Percentiles rank a stretch among this genome's conserved stretches.
These are phyloP conservation scores for Acanthurus leucopareius DNA, from an alignment of 2,797 vertebrate genomes.

Conservation along the genomic window DNA sequence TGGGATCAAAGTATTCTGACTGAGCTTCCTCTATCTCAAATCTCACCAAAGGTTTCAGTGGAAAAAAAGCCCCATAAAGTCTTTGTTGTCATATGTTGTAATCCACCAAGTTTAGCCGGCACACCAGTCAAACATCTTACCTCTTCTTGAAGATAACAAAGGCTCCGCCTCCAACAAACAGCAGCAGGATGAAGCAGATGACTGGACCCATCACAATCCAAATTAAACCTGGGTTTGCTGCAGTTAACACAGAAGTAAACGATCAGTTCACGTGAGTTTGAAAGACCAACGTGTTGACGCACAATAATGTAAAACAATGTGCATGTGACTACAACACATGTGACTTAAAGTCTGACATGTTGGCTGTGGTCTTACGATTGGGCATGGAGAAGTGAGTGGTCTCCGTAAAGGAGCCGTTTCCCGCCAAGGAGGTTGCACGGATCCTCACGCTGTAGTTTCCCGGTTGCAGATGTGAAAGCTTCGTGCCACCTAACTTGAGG, in stretches of 20 bases:
- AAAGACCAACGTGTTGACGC: not conserved
- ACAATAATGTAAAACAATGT: not conserved
- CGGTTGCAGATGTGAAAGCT: slow-evolving; percentile 88
- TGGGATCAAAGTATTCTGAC: not conserved
- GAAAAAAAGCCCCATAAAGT: not conserved
- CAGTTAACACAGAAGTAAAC: slow-evolving; percentile 37
- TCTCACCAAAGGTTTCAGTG: not conserved
- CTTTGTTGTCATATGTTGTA: not conserved
- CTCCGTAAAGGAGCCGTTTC: slow-evolving; percentile 96
- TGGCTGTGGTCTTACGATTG: slow-evolving; percentile 87
- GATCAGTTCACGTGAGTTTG: slow-evolving; percentile 15
- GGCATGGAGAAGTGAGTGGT: slow-evolving; percentile 91
- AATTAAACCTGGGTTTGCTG: slow-evolving; percentile 86
- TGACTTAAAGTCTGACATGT: not conserved
- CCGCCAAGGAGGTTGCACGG: slow-evolving; percentile 95
- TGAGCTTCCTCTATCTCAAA: not conserved
- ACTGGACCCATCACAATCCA: slow-evolving; percentile 92
- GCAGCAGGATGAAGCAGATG: slow-evolving; percentile 89
- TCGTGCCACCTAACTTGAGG: slow-evolving; percentile 86
- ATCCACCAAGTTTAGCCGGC: not conserved
- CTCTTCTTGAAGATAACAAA: slow-evolving; percentile 92
- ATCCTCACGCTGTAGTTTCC: slow-evolving; percentile 96
- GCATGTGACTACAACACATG: not conserved
- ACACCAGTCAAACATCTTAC: slow-evolving; percentile 76
- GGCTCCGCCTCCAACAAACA: slow-evolving; percentile 85